Evolutionary conservation across 2,797 vertebrate genomes (phyloP), one percentile per base, ranked within the genome.

Genomic region (Echiichthys vipera): DNA sequence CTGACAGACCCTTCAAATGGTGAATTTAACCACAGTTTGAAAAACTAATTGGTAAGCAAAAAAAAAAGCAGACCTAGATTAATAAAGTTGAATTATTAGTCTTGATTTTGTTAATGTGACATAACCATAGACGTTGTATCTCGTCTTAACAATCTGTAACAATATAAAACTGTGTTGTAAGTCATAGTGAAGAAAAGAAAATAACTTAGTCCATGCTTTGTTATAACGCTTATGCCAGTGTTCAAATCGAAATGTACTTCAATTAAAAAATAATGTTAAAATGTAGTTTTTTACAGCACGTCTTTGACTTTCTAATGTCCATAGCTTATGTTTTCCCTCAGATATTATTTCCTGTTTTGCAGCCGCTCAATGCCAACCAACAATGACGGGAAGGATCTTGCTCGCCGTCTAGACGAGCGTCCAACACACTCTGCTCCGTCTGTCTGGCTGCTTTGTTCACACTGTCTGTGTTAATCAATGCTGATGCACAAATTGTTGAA

Each of bases 361-460:
- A 85, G 82, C 57, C 72, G 54, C 56, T 91, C 88, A 89, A 73
- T 84, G 85, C 80, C 88, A 80, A 71, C 64, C 84, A 91, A 93
- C 91, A 93, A 92, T 92, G 91, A 87, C 55, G 84, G 91, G 89
- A 93, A 93, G 91, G 87, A 91, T 89, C 87, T 90, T 22, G 78
- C 81, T 79, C 64, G 54, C 74, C 39, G 90, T 93, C 92, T 93
- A 92, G 92, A 93, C 90, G 15, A 83, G 72, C 30, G 68, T 80
- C 80, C 78, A 80, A 87, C 69, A 82, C 83, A 49, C 88, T 81
- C 85, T 85, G 86, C 69, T 76, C 62, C 27, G 7, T 63, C 65
- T 78, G 58, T 57, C 59, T 74, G 22, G 39, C 65, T 64, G 49
- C 66, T 77, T 80, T 89, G 82, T 83, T 83, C 59, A 64, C 58